phyloP scores from a whole-genome alignment of 2,113 vertebrate species.

The Chlorodrepanis virens region DNA sequence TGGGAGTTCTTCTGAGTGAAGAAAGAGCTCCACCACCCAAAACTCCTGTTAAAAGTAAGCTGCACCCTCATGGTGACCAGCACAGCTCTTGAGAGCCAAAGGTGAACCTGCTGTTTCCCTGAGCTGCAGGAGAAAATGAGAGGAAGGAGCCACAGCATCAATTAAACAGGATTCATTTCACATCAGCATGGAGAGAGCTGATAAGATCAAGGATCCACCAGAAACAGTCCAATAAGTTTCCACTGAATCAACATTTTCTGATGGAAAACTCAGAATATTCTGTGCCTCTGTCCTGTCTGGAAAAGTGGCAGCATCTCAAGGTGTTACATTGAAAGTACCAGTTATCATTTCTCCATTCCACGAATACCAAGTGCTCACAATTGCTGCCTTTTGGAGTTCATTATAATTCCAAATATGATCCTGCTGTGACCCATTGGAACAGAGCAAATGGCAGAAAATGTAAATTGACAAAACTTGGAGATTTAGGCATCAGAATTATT shows the following conservation, averaged over 20 bases:
- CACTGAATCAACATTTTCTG: conserved; percentile 1
- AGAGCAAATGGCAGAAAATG: not conserved
- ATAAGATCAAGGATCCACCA: not conserved
- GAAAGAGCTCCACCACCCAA: not conserved
- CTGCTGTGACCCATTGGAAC: not conserved
- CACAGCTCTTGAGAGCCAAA: not conserved
- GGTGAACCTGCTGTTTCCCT: not conserved
- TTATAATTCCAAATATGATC: not conserved
- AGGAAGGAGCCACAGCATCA: not conserved
- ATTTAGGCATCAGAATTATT: not conserved
- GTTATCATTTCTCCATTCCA: not conserved
- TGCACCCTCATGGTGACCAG: not conserved
- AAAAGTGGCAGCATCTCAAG: not conserved
- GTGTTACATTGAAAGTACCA: not conserved
- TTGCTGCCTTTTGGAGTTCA: not conserved
- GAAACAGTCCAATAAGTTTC: not conserved
- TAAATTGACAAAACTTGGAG: not conserved
- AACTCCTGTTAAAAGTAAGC: not conserved
- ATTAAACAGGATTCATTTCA: not conserved
- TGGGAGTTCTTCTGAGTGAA: not conserved
- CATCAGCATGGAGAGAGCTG: not conserved
- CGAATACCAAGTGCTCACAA: not conserved
- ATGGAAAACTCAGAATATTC: not conserved
- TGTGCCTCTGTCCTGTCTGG: not conserved
- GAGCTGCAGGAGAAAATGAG: not conserved